A percentile compares a stretch with the other conserved stretches of the same genome.
Conservation (phyloP, 2,113 vertebrate genomes). For the Hippopotamus amphibius region DNA sequence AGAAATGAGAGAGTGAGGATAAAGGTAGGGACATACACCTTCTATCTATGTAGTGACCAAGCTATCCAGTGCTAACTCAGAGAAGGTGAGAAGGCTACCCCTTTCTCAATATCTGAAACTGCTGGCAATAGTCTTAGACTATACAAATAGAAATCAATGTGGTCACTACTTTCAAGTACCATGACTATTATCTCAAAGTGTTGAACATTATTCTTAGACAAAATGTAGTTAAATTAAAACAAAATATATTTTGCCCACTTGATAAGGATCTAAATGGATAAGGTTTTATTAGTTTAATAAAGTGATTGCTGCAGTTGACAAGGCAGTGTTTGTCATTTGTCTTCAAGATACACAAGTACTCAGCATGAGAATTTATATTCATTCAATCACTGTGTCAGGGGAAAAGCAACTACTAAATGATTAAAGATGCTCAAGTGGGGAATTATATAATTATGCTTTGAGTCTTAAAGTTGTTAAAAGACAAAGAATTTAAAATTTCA, state of each 20-base stretch:
- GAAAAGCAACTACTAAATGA: slow-evolving; percentile 47
- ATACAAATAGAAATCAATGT: not conserved
- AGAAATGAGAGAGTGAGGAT: not conserved
- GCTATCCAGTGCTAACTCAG: not conserved
- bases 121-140: not conserved
- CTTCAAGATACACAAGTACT: slow-evolving; percentile 32
- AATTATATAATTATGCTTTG: slow-evolving; percentile 51
- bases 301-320: slow-evolving; percentile 24
- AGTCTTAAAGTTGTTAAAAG: slow-evolving; percentile 65
- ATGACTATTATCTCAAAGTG: not conserved
- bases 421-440: slow-evolving; percentile 46
- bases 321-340: slow-evolving; percentile 47
- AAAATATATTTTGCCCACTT: not conserved
- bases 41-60: not conserved
- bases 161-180: not conserved
- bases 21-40: not conserved
- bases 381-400: not conserved
- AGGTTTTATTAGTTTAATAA: slow-evolving; percentile 12
- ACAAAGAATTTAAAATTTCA: slow-evolving; percentile 72
- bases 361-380: slow-evolving; percentile 27
- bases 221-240: not conserved
- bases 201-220: not conserved
- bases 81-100: not conserved
- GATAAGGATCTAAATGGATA: not conserved
- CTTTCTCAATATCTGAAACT: not conserved